These are phyloP conservation scores for Cyclophora punctaria DNA, from an alignment of 2,888 invertebrate species.

Conservation along the genomic window DNA sequence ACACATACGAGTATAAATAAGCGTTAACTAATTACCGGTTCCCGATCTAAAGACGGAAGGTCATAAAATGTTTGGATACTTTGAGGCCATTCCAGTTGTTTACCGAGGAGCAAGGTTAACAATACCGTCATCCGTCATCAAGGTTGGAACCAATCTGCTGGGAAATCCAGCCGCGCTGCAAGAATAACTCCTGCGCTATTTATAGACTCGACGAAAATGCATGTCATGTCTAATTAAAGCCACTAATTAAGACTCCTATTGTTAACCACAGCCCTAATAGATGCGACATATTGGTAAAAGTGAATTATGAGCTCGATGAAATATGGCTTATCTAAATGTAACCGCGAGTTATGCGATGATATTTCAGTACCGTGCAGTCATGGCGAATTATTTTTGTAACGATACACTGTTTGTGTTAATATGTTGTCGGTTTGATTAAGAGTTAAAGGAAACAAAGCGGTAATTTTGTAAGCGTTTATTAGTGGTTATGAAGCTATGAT, in stretches of 20 bases:
- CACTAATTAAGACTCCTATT: neutral
- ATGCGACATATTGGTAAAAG: neutral
- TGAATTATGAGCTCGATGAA: slow-evolving; percentile 4
- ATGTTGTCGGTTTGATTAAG: slow-evolving; percentile 52
- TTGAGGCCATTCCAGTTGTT: slow-evolving; percentile 48
- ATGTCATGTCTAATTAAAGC: neutral
- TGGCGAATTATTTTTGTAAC: slow-evolving; percentile 63
- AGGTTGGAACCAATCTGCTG: slow-evolving; percentile 57
- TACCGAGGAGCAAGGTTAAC: slow-evolving; percentile 59
- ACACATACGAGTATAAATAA: neutral
- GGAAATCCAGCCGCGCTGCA: slow-evolving; percentile 42
- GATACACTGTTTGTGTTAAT: slow-evolving; percentile 59
- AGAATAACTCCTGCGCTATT: slow-evolving; percentile 41
- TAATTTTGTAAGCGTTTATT: slow-evolving; percentile 56
- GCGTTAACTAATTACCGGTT: slow-evolving; percentile 6
- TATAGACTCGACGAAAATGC: slow-evolving; percentile 19
- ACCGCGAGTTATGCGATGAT: slow-evolving; percentile 29
- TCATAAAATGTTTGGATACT: slow-evolving; percentile 34
- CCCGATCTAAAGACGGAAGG: slow-evolving; percentile 21
- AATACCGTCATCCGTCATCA: slow-evolving; percentile 63
- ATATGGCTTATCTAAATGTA: slow-evolving; percentile 5
- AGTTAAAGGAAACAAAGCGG: slow-evolving; percentile 41
- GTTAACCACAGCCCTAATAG: neutral
- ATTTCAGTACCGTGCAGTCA: slow-evolving; percentile 67
- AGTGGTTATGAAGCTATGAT: slow-evolving; percentile 59